phyloP scores from a whole-genome alignment of 1,140 invertebrate species.

The Drosophila lacertosa region DNA sequence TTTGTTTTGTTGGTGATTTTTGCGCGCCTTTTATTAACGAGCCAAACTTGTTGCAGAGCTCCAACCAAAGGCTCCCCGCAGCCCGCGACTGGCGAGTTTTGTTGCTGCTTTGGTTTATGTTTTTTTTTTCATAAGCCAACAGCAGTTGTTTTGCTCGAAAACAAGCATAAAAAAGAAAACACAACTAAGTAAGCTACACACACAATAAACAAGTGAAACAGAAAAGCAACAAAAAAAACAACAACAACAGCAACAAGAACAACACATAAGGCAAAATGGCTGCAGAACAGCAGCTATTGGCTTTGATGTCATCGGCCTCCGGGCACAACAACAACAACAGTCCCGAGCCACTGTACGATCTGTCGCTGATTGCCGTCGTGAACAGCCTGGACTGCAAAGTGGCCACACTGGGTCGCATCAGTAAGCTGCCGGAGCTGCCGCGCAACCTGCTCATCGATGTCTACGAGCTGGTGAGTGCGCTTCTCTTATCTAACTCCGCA shows the following conservation, averaged over 20 bases:
- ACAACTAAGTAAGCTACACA: slow-evolving; percentile 1
- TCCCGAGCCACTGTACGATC: slow-evolving; percentile 58
- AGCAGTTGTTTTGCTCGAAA: slow-evolving; percentile 1
- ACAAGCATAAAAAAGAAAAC: background rate
- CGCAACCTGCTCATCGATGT: slow-evolving; percentile 75
- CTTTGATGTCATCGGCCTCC: slow-evolving; percentile 42
- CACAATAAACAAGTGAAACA: background rate
- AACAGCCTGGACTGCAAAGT: slow-evolving; percentile 63
- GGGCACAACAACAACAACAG: slow-evolving; percentile 47
- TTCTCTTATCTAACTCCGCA: slow-evolving; percentile 4
- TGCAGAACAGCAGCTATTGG: slow-evolving; percentile 55
- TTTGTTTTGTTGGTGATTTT: slow-evolving; percentile 8
- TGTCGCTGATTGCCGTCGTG: slow-evolving; percentile 60
- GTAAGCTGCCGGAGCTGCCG: slow-evolving; percentile 71
- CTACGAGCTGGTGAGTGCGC: slow-evolving; percentile 76
- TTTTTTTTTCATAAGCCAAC: background rate
- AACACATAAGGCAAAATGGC: slow-evolving; percentile 61
- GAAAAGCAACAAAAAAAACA: background rate
- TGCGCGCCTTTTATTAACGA: slow-evolving; percentile 40
- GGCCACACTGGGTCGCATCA: slow-evolving; percentile 60
- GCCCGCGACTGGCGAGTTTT: background rate
- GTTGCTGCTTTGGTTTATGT: slow-evolving; percentile 4
- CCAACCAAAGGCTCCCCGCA: background rate
- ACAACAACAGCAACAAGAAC: slow-evolving; percentile 12
- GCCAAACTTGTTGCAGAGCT: slow-evolving; percentile 58